A percentile compares a stretch with the other conserved stretches of the same genome.
phyloP scores from a whole-genome alignment of 2,888 invertebrate species.

The Agrotis ipsilon region DNA sequence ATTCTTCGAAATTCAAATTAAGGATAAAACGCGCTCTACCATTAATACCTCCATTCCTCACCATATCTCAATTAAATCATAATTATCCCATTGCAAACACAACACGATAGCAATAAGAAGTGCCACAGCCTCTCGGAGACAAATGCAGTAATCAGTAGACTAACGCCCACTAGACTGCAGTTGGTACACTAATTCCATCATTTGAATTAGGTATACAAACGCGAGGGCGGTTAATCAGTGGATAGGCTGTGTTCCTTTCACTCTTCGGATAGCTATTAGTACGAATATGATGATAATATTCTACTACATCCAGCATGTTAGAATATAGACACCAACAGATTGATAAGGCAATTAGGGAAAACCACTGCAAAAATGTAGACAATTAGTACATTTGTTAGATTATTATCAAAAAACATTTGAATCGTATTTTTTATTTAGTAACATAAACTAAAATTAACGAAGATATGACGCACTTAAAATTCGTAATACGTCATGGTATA shows the following conservation, averaged over 20 bases:
- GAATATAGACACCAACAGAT: too few species aligned
- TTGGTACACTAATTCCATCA: conserved; percentile 52
- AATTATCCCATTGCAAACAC: conserved; percentile 28
- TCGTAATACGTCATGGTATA: too few species aligned
- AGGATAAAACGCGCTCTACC: too few species aligned
- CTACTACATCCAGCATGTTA: background rate
- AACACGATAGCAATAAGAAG: conserved; percentile 37
- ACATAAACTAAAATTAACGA: too few species aligned
- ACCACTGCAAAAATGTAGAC: too few species aligned
- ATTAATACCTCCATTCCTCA: background rate
- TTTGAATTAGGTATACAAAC: conserved; percentile 55
- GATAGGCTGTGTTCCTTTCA: conserved; percentile 53
- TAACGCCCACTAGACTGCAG: conserved; percentile 53
- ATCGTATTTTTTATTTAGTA: too few species aligned
- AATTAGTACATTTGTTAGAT: too few species aligned
- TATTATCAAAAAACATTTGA: too few species aligned
- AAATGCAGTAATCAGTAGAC: conserved; percentile 58
- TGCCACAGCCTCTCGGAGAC: conserved; percentile 41
- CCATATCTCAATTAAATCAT: conserved; percentile 10
- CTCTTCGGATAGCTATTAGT: conserved; percentile 33
- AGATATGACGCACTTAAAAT: too few species aligned
- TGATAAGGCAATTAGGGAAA: too few species aligned
- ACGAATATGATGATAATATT: conserved; percentile 9
- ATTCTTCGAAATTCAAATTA: too few species aligned
- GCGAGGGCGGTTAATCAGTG: conserved; percentile 51